Evolutionary conservation across 2,888 invertebrate genomes (phyloP).

Genomic region (Watsonalla cultraria): DNA sequence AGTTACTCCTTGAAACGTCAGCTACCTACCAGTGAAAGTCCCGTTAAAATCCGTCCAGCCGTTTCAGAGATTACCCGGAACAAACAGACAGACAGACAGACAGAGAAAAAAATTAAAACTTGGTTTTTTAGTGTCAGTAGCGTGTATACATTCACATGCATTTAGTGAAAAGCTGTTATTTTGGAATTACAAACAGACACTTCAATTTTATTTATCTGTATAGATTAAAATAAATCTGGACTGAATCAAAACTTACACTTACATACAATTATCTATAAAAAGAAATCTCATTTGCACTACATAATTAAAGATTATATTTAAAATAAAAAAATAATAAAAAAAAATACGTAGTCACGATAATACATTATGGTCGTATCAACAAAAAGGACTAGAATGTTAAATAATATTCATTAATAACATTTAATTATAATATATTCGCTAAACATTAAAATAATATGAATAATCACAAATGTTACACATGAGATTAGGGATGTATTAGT

Average conservation of each 20-base stretch:
- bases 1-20: too few species aligned
- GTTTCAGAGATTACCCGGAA: too few species aligned
- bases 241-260: conserved; percentile 7
- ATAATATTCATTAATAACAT: conserved; percentile 38
- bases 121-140: too few species aligned
- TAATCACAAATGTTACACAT: conserved; percentile 26
- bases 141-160: too few species aligned
- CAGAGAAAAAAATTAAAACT: too few species aligned
- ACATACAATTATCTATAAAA: conserved; percentile 22
- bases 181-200: too few species aligned
- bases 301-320: conserved; percentile 20
- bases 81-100: too few species aligned
- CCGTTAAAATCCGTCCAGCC: too few species aligned
- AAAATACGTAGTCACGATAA: conserved; percentile 45
- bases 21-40: too few species aligned
- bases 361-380: conserved; percentile 59
- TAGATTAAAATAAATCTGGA: neutral
- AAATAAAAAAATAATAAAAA: conserved; percentile 26
- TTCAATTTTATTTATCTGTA: too few species aligned
- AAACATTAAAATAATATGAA: conserved; percentile 5
- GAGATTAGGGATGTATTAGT: conserved; percentile 13
- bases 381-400: conserved; percentile 73
- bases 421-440: conserved; percentile 29
- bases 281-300: conserved; percentile 29
- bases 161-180: too few species aligned